phyloP scores from a whole-genome alignment of 2,888 invertebrate genomes.

The Drosophila algonquin region DNA sequence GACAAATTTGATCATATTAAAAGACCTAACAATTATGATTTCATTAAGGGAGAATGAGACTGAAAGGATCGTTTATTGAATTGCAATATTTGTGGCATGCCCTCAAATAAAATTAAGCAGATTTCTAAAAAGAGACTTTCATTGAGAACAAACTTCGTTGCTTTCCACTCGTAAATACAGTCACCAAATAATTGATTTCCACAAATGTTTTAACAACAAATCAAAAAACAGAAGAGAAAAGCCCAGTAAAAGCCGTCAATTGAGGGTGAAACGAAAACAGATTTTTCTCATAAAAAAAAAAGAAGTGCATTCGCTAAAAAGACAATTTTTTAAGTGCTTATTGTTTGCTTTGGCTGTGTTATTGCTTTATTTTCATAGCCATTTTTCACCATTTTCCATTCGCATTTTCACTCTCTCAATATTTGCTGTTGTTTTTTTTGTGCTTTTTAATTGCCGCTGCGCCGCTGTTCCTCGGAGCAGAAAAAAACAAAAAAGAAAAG shows the following conservation, averaged over 20 bases:
- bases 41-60: neutral
- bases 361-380: conserved; percentile 25
- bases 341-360: conserved; percentile 23
- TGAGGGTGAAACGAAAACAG: conserved; percentile 8
- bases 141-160: neutral
- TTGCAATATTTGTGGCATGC: too few relatives aligned
- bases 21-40: neutral
- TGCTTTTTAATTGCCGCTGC: conserved; percentile 41
- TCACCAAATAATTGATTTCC: conserved; percentile 11
- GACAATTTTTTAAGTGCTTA: conserved; percentile 39
- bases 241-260: conserved; percentile 5
- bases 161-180: neutral
- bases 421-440: conserved; percentile 26
- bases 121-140: neutral
- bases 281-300: conserved; percentile 27
- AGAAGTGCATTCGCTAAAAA: conserved; percentile 17
- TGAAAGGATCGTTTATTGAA: neutral
- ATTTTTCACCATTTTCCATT: conserved; percentile 10
- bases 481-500: conserved; percentile 26
- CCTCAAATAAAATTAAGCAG: neutral
- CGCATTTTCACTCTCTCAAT: conserved; percentile 41
- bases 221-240: conserved; percentile 4
- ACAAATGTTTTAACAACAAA: conserved; percentile 12
- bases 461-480: conserved; percentile 32
- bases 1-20: neutral